A percentile compares a stretch with the other conserved stretches of the same genome.
Conservation (phyloP, 2,797 vertebrate genomes). For the Amniataba percoides region DNA sequence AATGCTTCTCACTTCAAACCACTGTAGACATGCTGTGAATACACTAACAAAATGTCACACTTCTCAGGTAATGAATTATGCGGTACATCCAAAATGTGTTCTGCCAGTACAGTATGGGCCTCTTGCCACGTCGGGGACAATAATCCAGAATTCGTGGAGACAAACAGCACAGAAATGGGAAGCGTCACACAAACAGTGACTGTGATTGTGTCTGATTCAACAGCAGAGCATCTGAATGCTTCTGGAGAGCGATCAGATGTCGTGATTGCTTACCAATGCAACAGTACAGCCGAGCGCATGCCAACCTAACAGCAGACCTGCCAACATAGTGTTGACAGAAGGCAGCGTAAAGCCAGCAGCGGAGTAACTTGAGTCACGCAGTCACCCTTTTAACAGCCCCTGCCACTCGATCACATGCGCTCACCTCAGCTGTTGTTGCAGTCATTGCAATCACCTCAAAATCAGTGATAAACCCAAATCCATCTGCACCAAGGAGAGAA, state of each 20-base stretch:
- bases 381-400: slow-evolving; percentile 2
- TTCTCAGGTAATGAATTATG: neutral
- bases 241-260: slow-evolving; percentile 44
- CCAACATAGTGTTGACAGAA: slow-evolving; percentile 48
- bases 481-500: neutral
- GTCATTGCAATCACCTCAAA: slow-evolving; percentile 18
- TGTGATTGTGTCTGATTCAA: slow-evolving; percentile 3
- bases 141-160: neutral
- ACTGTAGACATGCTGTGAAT: neutral
- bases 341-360: slow-evolving; percentile 15
- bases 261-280: slow-evolving; percentile 33
- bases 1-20: slow-evolving; percentile 3
- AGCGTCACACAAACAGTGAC: neutral
- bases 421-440: slow-evolving; percentile 27
- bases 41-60: neutral
- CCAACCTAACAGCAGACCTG: slow-evolving; percentile 42
- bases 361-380: slow-evolving; percentile 19
- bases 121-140: neutral
- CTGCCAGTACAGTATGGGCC: neutral
- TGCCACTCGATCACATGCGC: slow-evolving; percentile 18
- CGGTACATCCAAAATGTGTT: neutral
- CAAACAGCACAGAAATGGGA: neutral
- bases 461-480: neutral
- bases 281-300: slow-evolving; percentile 28
- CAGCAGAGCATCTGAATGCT: slow-evolving; percentile 33